Evolutionary conservation across 2,888 invertebrate genomes (phyloP), one percentile per base, ranked within the genome.

Genomic region (Tenthredo scrophulariae): DNA sequence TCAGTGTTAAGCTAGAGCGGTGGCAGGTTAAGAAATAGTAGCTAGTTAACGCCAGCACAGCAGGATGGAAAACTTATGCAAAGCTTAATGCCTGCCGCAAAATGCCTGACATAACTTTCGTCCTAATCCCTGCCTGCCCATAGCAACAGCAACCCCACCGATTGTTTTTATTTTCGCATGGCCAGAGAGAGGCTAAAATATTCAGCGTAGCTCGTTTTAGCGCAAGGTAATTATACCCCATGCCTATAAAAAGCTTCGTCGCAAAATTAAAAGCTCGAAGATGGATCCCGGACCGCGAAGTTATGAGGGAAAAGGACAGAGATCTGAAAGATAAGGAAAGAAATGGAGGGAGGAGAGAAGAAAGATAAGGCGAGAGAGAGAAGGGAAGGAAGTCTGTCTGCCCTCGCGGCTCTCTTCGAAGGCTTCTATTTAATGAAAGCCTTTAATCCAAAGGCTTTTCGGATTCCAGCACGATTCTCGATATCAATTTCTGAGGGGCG

Each of bases 51-150:
- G 87, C 86, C 84, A 37, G 86, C 85, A 54, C 85, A 85, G 88
- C 54, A 87, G 84, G 87, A 85, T 86, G 88, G 86, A 87, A 88
- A 90, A 91, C 89, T 92, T 91, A 91, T 92, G 92, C 91, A 92
- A 92, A 92, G 91, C 91, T 91, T 80, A 80, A 80, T 80, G 80
- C 62, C 40, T 46, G 86, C 90, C 90, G 89, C 91, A 89, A 91
- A 91, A 92, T 90, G 89, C 88, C 90, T 88, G 90, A 88, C 90
- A 91, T 91, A 91, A 92, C 89, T 91, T 90, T 90, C 82, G 87
- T 88, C 88, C 90, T 92, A 92, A 92, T 91, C 91, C 91, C 88
- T 86, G 88, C 86, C 86, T 85, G 87, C 83, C 70, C 83, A 70
- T 70, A 62, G 80, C 62, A 80, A 80, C 40, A 80, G 80, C 62